Percentiles rank a stretch among this genome's conserved stretches.
These are phyloP conservation scores for rabbit (Oryctolagus cuniculus) DNA, from an alignment of 2,113 vertebrate genomes.

Conservation along the genomic window DNA sequence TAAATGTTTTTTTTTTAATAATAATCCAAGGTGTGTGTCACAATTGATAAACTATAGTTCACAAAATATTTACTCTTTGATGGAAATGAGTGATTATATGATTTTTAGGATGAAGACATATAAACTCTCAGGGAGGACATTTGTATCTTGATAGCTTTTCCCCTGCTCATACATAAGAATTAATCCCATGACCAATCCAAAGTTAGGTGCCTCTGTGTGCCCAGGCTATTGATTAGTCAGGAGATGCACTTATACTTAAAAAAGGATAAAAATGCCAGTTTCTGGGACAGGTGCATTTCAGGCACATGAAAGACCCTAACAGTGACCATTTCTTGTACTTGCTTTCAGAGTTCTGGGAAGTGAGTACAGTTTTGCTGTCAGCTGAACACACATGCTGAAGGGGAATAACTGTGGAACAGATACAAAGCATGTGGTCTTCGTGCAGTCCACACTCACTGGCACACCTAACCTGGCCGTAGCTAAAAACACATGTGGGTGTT, in stretches of 20 bases:
- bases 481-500: neutral
- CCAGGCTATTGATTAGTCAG: neutral
- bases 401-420: neutral
- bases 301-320: neutral
- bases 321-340: neutral
- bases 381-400: neutral
- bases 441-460: neutral
- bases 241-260: neutral
- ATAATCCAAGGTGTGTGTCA: neutral
- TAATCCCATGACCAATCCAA: neutral
- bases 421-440: neutral
- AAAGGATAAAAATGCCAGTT: neutral
- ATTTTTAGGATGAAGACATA: constrained; percentile 11
- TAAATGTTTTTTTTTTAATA: too few relatives aligned
- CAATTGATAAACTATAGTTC: neutral
- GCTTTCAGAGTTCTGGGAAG: neutral
- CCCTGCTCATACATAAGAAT: neutral
- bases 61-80: neutral
- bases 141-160: neutral
- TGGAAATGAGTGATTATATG: neutral
- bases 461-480: neutral
- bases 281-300: neutral
- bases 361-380: neutral
- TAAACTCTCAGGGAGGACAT: constrained; percentile 42
- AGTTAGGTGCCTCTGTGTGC: neutral